phyloP scores from a whole-genome alignment of 1,140 invertebrate genomes.

The Drosophila pectinifera region DNA sequence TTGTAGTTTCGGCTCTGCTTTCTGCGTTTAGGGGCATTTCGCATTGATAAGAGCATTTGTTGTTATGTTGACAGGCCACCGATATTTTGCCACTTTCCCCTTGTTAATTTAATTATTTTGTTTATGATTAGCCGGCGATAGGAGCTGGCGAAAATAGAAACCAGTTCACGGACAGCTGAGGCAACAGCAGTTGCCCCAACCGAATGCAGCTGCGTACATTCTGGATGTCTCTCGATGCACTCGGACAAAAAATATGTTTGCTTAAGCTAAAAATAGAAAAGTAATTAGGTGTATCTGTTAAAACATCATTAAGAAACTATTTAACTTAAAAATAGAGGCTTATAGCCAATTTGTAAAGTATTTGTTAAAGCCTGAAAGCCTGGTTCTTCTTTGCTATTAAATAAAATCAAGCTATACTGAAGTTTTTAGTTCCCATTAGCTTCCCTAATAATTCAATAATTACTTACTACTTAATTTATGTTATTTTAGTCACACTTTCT shows the following conservation, averaged over 20 bases:
- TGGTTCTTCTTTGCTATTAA: too few relatives aligned
- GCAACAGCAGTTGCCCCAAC: slow-evolving; percentile 19
- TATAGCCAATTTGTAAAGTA: background rate
- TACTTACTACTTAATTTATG: too few relatives aligned
- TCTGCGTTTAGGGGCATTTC: slow-evolving; percentile 6
- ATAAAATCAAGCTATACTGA: too few relatives aligned
- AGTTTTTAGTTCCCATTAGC: too few relatives aligned
- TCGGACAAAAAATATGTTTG: background rate
- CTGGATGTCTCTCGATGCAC: slow-evolving; percentile 20
- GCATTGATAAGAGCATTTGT: slow-evolving; percentile 48
- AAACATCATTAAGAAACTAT: background rate
- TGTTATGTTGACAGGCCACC: slow-evolving; percentile 29
- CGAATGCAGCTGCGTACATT: slow-evolving; percentile 36
- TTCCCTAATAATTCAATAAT: too few relatives aligned
- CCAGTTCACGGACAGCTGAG: slow-evolving; percentile 46
- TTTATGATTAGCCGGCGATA: slow-evolving; percentile 56
- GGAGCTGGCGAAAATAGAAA: slow-evolving; percentile 40
- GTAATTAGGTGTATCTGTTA: too few relatives aligned
- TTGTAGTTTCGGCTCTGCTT: slow-evolving; percentile 11
- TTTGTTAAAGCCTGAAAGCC: background rate
- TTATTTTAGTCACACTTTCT: background rate
- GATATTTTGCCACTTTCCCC: slow-evolving; percentile 41
- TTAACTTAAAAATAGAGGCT: accelerated
- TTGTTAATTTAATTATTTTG: slow-evolving; percentile 68
- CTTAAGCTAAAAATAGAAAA: background rate